These are phyloP conservation scores for Muntiacus muntjak DNA, from an alignment of 2,113 vertebrate genomes.

Conservation along the genomic window DNA sequence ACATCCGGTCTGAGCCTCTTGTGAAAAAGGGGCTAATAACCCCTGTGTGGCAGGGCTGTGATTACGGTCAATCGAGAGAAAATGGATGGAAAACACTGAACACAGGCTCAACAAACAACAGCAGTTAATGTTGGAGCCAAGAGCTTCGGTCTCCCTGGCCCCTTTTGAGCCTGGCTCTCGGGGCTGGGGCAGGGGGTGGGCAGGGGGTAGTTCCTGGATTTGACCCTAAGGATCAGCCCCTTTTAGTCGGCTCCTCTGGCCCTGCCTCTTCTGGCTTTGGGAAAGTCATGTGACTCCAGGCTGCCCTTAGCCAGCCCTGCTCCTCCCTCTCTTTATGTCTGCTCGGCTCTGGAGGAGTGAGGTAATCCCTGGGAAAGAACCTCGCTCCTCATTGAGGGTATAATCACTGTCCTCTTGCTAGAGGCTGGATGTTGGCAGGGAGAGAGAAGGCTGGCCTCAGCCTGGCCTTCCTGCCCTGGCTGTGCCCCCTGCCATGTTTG, in stretches of 20 bases:
- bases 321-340: neutral
- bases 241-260: neutral
- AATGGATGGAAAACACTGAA: neutral
- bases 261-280: neutral
- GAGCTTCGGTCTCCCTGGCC: neutral
- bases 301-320: neutral
- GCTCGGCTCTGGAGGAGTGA: neutral
- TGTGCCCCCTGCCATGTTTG: too few species aligned
- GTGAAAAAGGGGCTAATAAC: neutral
- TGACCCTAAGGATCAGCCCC: neutral
- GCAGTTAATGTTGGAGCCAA: neutral
- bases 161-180: neutral
- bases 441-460: neutral
- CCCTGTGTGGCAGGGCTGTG: neutral
- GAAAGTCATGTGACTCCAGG: neutral
- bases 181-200: neutral
- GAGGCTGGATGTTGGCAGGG: neutral
- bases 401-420: neutral
- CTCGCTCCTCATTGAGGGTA: neutral
- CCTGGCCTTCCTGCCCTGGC: neutral
- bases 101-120: neutral
- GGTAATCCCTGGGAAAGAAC: neutral
- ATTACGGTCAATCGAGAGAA: neutral
- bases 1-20: neutral
- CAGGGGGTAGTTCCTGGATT: neutral